Conservation (phyloP, 2,113 vertebrate genomes). For the Trochalopteron elliotii region DNA sequence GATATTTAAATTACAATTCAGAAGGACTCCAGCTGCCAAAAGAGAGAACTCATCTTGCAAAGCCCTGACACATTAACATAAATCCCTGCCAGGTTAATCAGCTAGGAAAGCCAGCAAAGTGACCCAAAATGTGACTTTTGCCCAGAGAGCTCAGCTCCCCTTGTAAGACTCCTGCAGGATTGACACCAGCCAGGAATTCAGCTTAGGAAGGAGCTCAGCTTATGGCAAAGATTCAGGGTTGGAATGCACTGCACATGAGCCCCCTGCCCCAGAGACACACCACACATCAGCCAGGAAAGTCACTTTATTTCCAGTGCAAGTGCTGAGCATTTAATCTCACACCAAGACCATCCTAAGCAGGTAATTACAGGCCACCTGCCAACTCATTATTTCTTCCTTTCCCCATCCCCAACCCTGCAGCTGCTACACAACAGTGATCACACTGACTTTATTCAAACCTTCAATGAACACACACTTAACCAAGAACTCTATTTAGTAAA, state of each 20-base stretch:
- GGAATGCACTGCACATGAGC: neutral
- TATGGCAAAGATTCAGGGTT: neutral
- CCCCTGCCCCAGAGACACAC: neutral
- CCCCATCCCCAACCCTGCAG: neutral
- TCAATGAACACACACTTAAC: neutral
- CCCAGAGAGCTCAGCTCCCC: neutral
- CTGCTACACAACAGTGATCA: neutral
- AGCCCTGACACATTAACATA: neutral
- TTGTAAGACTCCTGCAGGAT: neutral
- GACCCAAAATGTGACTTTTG: neutral
- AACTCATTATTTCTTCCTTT: neutral
- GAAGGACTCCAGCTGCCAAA: neutral
- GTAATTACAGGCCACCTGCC: neutral
- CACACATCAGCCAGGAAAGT: neutral
- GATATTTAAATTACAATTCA: neutral
- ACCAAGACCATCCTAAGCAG: neutral
- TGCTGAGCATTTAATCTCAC: neutral
- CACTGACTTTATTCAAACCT: neutral
- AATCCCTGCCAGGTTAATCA: neutral
- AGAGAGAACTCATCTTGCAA: neutral
- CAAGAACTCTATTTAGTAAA: neutral
- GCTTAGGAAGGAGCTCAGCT: neutral
- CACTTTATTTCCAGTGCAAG: neutral
- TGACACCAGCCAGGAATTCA: neutral
- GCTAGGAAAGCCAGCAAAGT: neutral